Evolutionary conservation across 1,140 invertebrate species (phyloP).

Genomic region (Drosophila rufa): DNA sequence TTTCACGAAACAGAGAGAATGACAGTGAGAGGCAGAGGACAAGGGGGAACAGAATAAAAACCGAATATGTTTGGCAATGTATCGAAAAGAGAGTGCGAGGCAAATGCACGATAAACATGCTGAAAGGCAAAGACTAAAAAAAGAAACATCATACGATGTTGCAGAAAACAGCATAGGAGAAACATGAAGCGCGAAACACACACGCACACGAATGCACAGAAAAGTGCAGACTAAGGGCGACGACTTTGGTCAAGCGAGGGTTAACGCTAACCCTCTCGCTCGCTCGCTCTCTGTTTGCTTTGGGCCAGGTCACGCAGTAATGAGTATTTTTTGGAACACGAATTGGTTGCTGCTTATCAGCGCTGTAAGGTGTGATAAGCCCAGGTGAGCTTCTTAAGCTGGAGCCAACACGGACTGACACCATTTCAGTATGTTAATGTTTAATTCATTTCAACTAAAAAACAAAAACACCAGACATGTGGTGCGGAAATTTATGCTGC

Average conservation of each 20-base stretch:
- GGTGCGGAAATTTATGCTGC: constrained; percentile 37
- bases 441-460: constrained; percentile 2
- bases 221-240: constrained; percentile 59
- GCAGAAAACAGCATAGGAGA: constrained; percentile 57
- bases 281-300: constrained; percentile 9
- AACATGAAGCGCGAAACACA: constrained; percentile 22
- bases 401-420: constrained; percentile 6
- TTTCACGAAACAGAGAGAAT: constrained; percentile 29
- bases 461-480: constrained; percentile 22
- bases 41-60: constrained; percentile 23
- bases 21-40: neutral
- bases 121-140: constrained; percentile 51
- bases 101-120: constrained; percentile 63
- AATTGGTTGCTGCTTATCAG: constrained; percentile 31
- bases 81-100: constrained; percentile 49
- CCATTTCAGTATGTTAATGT: constrained; percentile 12
- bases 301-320: constrained; percentile 11
- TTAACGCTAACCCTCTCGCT: constrained; percentile 27
- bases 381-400: constrained; percentile 10
- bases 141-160: constrained; percentile 78
- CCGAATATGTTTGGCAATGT: constrained; percentile 47
- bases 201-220: constrained; percentile 8
- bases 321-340: neutral
- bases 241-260: constrained; percentile 42
- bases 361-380: constrained; percentile 28